Percentiles rank a stretch among this genome's conserved stretches.
phyloP scores from a whole-genome alignment of 2,113 vertebrate genomes.

The Xiphias gladius region DNA sequence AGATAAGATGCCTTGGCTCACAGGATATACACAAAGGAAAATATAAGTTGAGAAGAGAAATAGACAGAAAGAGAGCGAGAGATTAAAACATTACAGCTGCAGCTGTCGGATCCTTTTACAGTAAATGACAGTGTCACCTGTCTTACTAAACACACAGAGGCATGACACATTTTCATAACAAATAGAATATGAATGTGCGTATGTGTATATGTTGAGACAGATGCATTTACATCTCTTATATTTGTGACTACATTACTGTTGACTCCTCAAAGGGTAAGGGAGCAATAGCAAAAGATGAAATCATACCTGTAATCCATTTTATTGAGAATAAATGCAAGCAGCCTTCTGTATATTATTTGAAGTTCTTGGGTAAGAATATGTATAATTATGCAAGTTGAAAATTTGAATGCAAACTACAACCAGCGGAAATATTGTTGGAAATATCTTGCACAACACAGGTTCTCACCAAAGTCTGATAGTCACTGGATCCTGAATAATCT shows the following conservation, averaged over 20 bases:
- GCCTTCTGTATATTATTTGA: not conserved
- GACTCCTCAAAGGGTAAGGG: not conserved
- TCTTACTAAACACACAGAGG: constrained; percentile 13
- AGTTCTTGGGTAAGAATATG: not conserved
- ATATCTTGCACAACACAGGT: not conserved
- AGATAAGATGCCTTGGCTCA: constrained; percentile 5
- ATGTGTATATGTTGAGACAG: not conserved
- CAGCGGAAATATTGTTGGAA: not conserved
- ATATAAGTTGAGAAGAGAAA: not conserved
- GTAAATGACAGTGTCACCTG: constrained; percentile 22
- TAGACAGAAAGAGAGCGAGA: constrained; percentile 11
- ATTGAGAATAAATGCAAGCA: not conserved
- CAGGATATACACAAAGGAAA: not conserved
- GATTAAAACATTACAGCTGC: constrained; percentile 23
- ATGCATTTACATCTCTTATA: not conserved
- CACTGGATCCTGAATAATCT: not conserved
- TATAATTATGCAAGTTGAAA: not conserved
- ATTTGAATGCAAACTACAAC: not conserved
- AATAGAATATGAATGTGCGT: constrained; percentile 14
- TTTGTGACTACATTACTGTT: not conserved
- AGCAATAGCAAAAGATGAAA: not conserved
- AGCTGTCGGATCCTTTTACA: constrained; percentile 47
- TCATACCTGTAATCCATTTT: not conserved
- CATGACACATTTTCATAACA: constrained; percentile 1
- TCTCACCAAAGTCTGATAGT: not conserved